Evolutionary conservation across 2,888 invertebrate genomes (phyloP).

Genomic region (Eustalomyia histrio): DNA sequence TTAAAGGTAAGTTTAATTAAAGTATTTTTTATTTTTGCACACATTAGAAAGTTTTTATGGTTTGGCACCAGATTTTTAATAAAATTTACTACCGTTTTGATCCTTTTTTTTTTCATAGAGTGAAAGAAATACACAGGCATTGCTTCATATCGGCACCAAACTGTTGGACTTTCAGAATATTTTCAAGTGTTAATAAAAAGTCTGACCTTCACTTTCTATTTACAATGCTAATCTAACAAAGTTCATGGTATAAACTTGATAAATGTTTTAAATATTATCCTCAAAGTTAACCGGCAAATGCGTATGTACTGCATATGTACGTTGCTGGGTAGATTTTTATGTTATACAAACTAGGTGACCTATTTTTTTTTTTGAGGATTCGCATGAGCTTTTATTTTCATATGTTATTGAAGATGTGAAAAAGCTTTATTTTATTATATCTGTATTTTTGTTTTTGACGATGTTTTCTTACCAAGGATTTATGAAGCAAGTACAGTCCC

Average conservation of each 20-base stretch:
- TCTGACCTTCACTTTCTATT: background rate
- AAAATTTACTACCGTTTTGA: too few relatives aligned
- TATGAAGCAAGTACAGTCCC: too few relatives aligned
- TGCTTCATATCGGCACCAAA: too few relatives aligned
- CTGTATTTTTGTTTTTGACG: background rate
- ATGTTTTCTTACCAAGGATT: background rate
- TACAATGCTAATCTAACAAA: background rate
- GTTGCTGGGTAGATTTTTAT: background rate
- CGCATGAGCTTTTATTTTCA: background rate
- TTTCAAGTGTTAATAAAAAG: too few relatives aligned
- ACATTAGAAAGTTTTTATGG: background rate
- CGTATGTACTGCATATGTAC: background rate
- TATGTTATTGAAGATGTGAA: background rate
- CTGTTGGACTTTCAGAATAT: too few relatives aligned
- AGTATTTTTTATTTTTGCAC: too few relatives aligned
- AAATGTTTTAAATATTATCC: background rate
- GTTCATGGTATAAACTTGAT: background rate
- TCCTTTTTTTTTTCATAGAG: too few relatives aligned
- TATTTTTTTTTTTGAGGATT: background rate
- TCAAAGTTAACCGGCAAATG: background rate
- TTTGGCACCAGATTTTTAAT: too few relatives aligned
- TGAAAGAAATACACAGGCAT: too few relatives aligned
- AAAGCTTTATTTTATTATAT: slow-evolving; percentile 1
- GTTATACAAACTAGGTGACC: background rate
- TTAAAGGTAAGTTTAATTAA: background rate